Evolutionary conservation across 1,140 invertebrate genomes (phyloP).

Genomic region (Leptinotarsa texana): DNA sequence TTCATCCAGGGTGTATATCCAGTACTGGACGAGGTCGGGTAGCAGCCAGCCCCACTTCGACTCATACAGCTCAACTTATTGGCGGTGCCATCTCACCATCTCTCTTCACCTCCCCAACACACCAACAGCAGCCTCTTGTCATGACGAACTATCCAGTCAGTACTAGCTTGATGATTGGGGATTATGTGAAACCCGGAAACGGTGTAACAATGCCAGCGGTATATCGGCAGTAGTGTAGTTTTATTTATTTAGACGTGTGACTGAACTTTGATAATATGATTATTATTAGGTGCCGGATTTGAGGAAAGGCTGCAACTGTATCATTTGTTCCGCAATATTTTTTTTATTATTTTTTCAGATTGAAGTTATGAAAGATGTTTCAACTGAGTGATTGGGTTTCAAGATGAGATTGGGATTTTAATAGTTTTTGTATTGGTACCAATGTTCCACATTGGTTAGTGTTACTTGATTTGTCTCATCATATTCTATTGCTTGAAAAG

Average conservation of each 20-base stretch:
- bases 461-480: no score
- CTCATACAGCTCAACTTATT: constrained; percentile 69
- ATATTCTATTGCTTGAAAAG: no score
- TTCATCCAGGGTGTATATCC: constrained; percentile 67
- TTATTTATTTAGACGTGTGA: constrained; percentile 7
- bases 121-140: constrained; percentile 62
- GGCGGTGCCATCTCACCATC: constrained; percentile 74
- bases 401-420: no score
- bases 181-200: constrained; percentile 67
- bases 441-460: no score
- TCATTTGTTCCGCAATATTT: not conserved
- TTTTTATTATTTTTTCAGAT: no score
- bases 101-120: constrained; percentile 60
- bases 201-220: constrained; percentile 55
- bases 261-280: not conserved
- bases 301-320: not conserved
- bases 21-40: constrained; percentile 65
- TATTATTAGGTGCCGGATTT: not conserved
- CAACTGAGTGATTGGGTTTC: no score
- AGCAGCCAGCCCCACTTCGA: constrained; percentile 64
- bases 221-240: constrained; percentile 35
- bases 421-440: no score
- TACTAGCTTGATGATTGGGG: constrained; percentile 79
- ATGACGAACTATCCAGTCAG: constrained; percentile 73
- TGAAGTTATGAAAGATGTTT: no score